phyloP scores from a whole-genome alignment of 2,888 invertebrate species.

The Deilephila elpenor region DNA sequence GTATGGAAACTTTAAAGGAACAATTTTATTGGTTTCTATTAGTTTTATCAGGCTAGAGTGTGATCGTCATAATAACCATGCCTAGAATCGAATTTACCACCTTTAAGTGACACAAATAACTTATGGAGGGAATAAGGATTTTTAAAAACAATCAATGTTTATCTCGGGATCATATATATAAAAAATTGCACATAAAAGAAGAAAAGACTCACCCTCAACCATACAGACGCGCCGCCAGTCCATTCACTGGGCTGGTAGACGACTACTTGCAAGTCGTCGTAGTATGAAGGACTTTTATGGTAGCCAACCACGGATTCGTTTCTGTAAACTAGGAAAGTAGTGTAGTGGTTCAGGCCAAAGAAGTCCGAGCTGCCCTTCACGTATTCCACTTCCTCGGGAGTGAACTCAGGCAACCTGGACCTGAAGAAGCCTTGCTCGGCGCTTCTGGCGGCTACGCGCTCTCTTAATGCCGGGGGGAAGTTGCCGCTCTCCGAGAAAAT shows the following conservation, averaged over 20 bases:
- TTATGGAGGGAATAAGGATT: too few relatives aligned
- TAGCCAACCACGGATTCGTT: conserved; percentile 43
- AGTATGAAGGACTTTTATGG: conserved; percentile 45
- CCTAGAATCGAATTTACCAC: too few relatives aligned
- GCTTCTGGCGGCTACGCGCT: conserved; percentile 65
- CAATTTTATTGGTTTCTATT: too few relatives aligned
- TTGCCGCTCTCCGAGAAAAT: conserved; percentile 75
- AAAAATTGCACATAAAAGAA: background rate
- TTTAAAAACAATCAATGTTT: too few relatives aligned
- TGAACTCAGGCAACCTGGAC: conserved; percentile 57
- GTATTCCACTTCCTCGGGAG: conserved; percentile 53
- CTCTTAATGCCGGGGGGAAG: conserved; percentile 73
- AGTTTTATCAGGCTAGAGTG: too few relatives aligned
- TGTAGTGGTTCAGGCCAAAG: conserved; percentile 87
- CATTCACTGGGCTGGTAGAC: conserved; percentile 40
- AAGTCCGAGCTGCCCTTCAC: conserved; percentile 63
- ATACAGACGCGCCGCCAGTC: conserved; percentile 51
- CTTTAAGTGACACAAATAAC: too few relatives aligned
- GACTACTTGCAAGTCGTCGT: conserved; percentile 43
- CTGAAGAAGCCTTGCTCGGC: conserved; percentile 53
- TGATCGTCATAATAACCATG: too few relatives aligned
- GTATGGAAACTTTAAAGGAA: too few relatives aligned
- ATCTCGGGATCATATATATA: background rate
- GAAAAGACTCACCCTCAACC: conserved; percentile 28
- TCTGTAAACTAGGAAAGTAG: conserved; percentile 62